phyloP scores from a whole-genome alignment of 2,797 vertebrate species.

The Heteromormyrus szaboi region DNA sequence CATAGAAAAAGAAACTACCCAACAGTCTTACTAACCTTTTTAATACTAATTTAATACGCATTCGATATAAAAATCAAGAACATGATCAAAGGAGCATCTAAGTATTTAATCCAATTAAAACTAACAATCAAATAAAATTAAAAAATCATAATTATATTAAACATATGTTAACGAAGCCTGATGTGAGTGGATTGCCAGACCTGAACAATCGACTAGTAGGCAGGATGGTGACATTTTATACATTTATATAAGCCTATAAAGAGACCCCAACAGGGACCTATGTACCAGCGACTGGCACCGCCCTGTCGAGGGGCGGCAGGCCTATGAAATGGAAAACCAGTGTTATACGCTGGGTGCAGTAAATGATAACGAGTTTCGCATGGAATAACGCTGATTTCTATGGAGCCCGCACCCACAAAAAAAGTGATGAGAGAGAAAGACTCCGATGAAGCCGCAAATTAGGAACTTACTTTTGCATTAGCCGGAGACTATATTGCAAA shows the following conservation, averaged over 20 bases:
- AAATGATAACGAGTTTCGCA: not conserved
- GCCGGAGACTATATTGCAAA: slow-evolving; percentile 27
- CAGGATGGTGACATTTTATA: slow-evolving; percentile 4
- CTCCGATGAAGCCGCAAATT: not conserved
- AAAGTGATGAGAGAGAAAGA: not conserved
- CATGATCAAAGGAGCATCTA: not conserved
- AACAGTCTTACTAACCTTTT: not conserved
- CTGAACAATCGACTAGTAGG: not conserved
- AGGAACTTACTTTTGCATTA: slow-evolving; percentile 30
- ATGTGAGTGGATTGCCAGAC: not conserved
- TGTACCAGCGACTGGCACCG: not conserved
- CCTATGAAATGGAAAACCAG: not conserved
- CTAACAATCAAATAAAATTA: not conserved
- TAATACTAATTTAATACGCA: not conserved
- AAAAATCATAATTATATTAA: not conserved
- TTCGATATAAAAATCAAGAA: not conserved
- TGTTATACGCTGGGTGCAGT: not conserved
- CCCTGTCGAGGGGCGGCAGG: not conserved
- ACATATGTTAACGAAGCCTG: not conserved
- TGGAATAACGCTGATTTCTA: not conserved
- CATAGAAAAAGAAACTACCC: not conserved
- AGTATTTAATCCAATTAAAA: not conserved
- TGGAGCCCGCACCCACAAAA: not conserved
- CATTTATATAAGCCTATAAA: slow-evolving; percentile 1
- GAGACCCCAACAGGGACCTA: not conserved